Evolutionary conservation across 2,113 vertebrate genomes (phyloP).

Genomic region (Panthera leo): DNA sequence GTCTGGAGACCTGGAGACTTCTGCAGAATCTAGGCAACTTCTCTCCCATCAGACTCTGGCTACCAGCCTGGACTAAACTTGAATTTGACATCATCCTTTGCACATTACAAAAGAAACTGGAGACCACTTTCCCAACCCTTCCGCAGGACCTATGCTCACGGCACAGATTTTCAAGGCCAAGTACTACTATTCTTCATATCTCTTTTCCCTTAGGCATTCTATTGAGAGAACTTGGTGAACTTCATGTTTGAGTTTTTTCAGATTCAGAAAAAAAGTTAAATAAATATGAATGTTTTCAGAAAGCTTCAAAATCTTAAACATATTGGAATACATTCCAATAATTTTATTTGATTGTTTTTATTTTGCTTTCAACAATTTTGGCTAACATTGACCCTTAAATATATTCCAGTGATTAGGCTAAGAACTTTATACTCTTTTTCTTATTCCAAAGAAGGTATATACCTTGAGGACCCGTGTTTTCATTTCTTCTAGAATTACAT

Average conservation of each 20-base stretch:
- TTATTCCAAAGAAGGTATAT: neutral
- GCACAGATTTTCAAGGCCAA: neutral
- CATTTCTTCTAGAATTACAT: neutral
- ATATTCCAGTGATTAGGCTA: neutral
- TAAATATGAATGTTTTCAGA: neutral
- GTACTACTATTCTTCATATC: neutral
- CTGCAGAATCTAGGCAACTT: neutral
- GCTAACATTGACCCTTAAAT: neutral
- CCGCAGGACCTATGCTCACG: neutral
- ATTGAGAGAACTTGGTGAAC: neutral
- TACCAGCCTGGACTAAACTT: accelerated
- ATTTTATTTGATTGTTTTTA: neutral
- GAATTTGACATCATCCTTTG: neutral
- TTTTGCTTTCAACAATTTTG: neutral
- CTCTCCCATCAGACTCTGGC: neutral
- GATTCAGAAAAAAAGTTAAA: neutral
- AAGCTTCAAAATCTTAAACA: neutral
- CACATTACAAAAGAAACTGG: neutral
- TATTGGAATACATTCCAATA: neutral
- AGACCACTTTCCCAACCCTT: neutral
- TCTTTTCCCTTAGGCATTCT: neutral
- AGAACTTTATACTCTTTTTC: neutral
- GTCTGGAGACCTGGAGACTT: neutral
- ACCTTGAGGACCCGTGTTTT: neutral
- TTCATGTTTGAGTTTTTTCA: neutral